Conservation (phyloP, 2,888 invertebrate species). For the Macrosoma leucophasiata region DNA sequence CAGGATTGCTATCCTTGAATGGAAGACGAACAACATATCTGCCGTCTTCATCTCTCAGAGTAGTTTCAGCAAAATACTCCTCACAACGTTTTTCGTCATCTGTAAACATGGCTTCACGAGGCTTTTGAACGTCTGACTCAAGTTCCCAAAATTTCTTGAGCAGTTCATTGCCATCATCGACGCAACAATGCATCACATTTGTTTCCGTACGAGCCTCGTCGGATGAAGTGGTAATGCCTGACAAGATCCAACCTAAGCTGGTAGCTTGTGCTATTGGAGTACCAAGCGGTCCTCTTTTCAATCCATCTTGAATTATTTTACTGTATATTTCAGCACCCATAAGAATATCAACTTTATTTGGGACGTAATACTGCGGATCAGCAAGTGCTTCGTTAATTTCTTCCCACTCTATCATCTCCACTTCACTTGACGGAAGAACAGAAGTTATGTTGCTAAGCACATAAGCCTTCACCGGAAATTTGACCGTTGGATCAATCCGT, state of each 20-base stretch:
- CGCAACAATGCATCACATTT: conserved; percentile 10
- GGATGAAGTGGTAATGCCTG: no score
- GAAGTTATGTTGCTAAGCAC: conserved; percentile 14
- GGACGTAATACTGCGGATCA: conserved; percentile 11
- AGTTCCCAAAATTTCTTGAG: conserved; percentile 27
- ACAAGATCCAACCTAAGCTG: conserved; percentile 15
- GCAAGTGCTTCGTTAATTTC: no score
- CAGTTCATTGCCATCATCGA: conserved; percentile 12
- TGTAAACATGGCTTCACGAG: not conserved
- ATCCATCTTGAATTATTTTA: conserved; percentile 10
- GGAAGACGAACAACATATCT: not conserved
- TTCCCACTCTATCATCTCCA: no score
- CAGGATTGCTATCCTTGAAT: not conserved
- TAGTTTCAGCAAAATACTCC: not conserved
- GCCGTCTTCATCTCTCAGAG: not conserved
- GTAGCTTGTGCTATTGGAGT: conserved; percentile 11
- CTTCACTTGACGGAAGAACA: no score
- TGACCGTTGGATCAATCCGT: conserved; percentile 6
- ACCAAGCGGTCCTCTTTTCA: conserved; percentile 6
- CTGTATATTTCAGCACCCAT: conserved; percentile 15
- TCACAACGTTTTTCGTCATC: not conserved
- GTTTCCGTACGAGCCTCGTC: no score
- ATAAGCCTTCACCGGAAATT: conserved; percentile 7
- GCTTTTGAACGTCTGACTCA: conserved; percentile 16
- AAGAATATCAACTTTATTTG: conserved; percentile 15